A percentile compares a stretch with the other conserved stretches of the same genome.
These are phyloP conservation scores for honey bee (Apis mellifera) DNA, from an alignment of 1,140 invertebrate genomes.

Conservation along the genomic window DNA sequence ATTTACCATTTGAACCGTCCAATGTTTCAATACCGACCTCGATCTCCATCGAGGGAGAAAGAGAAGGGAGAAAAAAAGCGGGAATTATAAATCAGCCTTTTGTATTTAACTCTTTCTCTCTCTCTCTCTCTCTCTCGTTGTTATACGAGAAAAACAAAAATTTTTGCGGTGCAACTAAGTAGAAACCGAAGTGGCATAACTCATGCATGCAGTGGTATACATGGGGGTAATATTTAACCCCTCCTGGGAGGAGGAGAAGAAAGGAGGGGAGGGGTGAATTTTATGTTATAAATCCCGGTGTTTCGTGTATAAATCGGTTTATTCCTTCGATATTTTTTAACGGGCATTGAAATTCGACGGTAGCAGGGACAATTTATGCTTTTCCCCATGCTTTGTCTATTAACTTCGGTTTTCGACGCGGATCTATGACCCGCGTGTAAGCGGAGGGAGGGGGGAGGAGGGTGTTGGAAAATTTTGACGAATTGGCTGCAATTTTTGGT, in stretches of 20 bases:
- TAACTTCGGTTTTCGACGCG: conserved; percentile 21
- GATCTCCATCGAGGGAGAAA: neutral
- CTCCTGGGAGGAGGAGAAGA: no score
- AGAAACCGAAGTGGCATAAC: conserved; percentile 32
- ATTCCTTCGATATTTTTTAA: conserved; percentile 44
- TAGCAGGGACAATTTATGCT: conserved; percentile 19
- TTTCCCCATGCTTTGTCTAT: conserved; percentile 36
- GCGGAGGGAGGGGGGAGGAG: neutral
- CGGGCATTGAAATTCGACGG: conserved; percentile 15
- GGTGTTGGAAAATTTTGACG: conserved; percentile 34
- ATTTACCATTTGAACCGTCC: conserved; percentile 6
- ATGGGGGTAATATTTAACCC: conserved; percentile 41
- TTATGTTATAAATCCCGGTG: conserved; percentile 14
- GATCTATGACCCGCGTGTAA: conserved; percentile 12
- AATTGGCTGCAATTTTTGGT: conserved; percentile 28
- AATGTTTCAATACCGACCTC: neutral
- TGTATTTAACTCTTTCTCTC: neutral
- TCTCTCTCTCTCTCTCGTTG: no score
- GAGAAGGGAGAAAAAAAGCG: neutral
- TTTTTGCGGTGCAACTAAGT: conserved; percentile 16
- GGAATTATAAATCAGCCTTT: conserved; percentile 43
- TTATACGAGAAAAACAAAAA: neutral
- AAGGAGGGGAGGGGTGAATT: neutral
- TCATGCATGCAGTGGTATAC: conserved; percentile 2
- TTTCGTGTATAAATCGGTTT: conserved; percentile 33